Evolutionary conservation across 2,888 invertebrate species (phyloP), one percentile per base, ranked within the genome.

Genomic region (Gerris lacustris): DNA sequence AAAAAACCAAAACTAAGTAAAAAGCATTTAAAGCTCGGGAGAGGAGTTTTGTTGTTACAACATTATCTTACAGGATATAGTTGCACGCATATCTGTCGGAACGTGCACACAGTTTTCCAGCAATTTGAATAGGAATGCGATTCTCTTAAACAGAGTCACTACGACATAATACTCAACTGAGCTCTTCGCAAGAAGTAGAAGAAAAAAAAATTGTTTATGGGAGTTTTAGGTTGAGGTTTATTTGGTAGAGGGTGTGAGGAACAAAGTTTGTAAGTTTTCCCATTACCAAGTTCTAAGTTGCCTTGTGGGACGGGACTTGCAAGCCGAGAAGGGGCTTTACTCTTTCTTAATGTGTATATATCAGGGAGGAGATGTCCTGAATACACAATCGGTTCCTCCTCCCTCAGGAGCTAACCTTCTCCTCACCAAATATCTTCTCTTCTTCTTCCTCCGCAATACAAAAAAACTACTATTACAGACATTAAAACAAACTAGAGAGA

Each of bases 301-400:
- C 55, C 15, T 9, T 9, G 55, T 15, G 9, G 15, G 55, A 55
- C 9, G 15, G 55, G 55, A 11, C 55, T 55, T 55, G 9, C 55
- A 11, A 9, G 55, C 15, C 55, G 9, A 11, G 55, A 55, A 55
- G 55, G 55, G 15, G 55, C 55, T 55, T 55, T 55, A 55, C 55
- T 55, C 55, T 55, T 55, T 55, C 55, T 55, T 55, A 55, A 55
- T 55, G 55, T 55, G 55, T 55, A 55, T 55, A 55, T 55, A 55
- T 55, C 55, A 55, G 55, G 31, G 55, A 55, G 55, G 9, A 55
- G 55, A 55, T 55, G 55, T 55, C 55, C 55, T 55, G 55, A 55
- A 55, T 55, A 55, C 55, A 15, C 11, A 55, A 55, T 55, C 55
- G 55, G 55, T 55, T 55, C 55, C 11, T 55, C 15, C 55, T 55